phyloP scores from a whole-genome alignment of 2,113 vertebrate species.

The Puma concolor region DNA sequence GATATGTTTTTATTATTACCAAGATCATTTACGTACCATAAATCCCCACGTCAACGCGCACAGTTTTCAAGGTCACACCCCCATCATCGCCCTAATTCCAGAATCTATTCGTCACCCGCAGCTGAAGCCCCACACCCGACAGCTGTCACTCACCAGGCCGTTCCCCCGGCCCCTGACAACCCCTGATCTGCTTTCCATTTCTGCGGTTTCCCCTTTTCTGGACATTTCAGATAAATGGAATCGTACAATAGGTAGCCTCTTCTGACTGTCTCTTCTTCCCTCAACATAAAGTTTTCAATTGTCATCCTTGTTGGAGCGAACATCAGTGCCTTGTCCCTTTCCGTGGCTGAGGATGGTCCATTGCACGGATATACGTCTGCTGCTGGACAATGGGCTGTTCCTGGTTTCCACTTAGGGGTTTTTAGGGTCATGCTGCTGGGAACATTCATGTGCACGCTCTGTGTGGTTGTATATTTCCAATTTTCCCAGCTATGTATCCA shows the following conservation, averaged over 20 bases:
- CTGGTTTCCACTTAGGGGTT: background rate
- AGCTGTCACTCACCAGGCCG: background rate
- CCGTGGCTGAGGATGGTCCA: background rate
- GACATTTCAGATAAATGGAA: background rate
- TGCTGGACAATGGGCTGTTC: too few species aligned
- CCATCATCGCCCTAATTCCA: too few species aligned
- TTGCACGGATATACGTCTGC: accelerated
- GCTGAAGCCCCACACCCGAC: background rate
- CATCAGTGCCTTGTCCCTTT: accelerated
- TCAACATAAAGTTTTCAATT: accelerated
- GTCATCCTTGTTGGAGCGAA: accelerated
- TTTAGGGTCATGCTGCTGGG: background rate
- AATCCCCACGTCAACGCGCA: background rate
- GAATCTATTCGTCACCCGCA: background rate
- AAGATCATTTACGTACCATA: background rate
- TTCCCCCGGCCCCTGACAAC: background rate
- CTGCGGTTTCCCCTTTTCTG: accelerated
- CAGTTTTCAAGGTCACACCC: too few species aligned
- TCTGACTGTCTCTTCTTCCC: background rate
- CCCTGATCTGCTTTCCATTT: background rate
- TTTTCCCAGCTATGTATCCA: background rate
- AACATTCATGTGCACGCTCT: accelerated
- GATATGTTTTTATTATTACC: accelerated
- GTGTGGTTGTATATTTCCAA: background rate
- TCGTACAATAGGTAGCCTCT: accelerated